These are phyloP conservation scores for Ctenodactylus gundi DNA, from an alignment of 2,113 vertebrate genomes.

Conservation along the genomic window DNA sequence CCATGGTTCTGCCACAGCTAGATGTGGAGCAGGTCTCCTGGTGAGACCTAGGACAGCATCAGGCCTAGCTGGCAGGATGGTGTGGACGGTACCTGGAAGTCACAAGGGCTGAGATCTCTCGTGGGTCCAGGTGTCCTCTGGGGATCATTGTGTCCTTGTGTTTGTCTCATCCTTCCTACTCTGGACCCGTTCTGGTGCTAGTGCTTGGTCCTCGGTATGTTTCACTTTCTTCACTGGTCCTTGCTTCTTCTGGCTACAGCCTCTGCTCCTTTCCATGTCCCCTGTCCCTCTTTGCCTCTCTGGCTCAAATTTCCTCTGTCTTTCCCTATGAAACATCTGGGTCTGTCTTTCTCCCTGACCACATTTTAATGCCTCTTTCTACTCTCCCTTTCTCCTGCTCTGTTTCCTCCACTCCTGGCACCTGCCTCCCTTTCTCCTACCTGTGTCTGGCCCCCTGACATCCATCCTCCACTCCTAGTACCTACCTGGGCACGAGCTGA, in stretches of 20 bases:
- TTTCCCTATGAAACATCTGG: neutral
- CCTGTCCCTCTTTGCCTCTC: too few species aligned
- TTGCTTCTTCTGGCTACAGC: neutral
- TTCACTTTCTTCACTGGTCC: neutral
- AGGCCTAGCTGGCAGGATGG: neutral
- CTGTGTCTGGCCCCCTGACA: neutral
- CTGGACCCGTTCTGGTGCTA: neutral
- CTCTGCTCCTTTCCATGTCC: neutral
- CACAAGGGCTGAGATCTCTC: neutral
- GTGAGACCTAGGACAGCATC: neutral
- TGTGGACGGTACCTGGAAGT: neutral
- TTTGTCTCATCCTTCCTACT: neutral
- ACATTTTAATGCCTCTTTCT: neutral
- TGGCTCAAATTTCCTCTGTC: neutral
- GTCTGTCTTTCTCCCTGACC: neutral
- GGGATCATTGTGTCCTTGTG: neutral
- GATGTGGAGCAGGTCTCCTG: neutral
- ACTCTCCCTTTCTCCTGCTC: neutral
- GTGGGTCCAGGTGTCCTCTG: neutral
- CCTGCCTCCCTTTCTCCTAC: constrained; percentile 9
- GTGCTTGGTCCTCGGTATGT: neutral
- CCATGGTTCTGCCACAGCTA: constrained; percentile 43
- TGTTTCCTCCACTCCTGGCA: neutral
- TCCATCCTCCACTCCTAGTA: neutral
- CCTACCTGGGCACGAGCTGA: constrained; percentile 31